These are phyloP conservation scores for Samia ricini DNA, from an alignment of 1,140 invertebrate genomes.

Conservation along the genomic window DNA sequence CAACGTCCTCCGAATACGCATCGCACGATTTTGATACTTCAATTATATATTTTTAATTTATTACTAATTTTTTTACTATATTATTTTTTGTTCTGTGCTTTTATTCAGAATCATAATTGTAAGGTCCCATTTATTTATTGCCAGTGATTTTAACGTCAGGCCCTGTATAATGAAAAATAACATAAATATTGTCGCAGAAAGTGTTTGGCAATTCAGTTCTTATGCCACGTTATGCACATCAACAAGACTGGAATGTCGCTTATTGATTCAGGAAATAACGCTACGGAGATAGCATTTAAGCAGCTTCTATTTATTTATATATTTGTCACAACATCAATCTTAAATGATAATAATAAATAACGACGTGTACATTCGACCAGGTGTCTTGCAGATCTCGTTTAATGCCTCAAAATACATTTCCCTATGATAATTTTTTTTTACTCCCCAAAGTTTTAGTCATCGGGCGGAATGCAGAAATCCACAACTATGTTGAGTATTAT, in stretches of 20 bases:
- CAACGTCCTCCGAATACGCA: no score
- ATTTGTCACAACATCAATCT: constrained; percentile 38
- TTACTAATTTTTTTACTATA: no score
- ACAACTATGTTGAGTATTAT: constrained; percentile 76
- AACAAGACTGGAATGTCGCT: constrained; percentile 75
- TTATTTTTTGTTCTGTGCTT: no score
- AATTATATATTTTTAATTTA: no score
- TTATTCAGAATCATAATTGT: no score
- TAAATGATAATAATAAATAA: constrained; percentile 30
- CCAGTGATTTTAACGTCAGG: no score
- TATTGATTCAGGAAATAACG: constrained; percentile 63
- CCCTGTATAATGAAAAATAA: constrained; percentile 11
- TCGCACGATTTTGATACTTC: no score
- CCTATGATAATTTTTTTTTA: constrained; percentile 66
- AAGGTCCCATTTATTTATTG: no score
- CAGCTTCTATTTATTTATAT: constrained; percentile 33
- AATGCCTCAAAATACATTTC: constrained; percentile 51
- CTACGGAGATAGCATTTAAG: constrained; percentile 23
- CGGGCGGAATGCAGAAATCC: constrained; percentile 76
- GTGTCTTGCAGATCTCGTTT: constrained; percentile 38
- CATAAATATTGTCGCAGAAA: constrained; percentile 12
- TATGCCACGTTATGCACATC: constrained; percentile 56
- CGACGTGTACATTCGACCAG: constrained; percentile 36
- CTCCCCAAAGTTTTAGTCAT: constrained; percentile 70
- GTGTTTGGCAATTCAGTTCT: constrained; percentile 21